Evolutionary conservation across 92 coral and sea anemone species (phyloP), one percentile per base, ranked within the genome.

Genomic region (Siderastrea siderea): DNA sequence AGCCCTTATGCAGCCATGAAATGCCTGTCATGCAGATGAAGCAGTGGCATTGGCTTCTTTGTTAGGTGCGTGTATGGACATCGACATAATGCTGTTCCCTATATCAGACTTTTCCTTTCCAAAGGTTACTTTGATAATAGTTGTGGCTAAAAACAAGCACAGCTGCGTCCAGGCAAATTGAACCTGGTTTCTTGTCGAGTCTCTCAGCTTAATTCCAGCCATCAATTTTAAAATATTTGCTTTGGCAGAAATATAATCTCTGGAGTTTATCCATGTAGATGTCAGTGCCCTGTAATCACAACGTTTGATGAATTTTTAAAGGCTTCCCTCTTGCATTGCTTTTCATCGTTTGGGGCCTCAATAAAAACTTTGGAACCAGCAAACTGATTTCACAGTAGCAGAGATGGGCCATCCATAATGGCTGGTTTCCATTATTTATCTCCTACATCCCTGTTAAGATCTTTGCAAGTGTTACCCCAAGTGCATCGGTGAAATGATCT

Each of bases 121-220:
- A 52, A 74, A 74, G 53, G 79, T 74, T 7, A 64, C 6, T 52
- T 38, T 54, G 3, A 74, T 47, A 7, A 74, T 64, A 54, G 79
- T 74, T 17, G 5, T 3, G 47, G 64, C 79, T 52, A 74, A 74
- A 13, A 51, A 74, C 64, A 74, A 2, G n/a, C 79, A 74, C n/a
- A 54, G 64, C 48, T 55, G 47, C 1, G 3, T 16, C 63, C 79
- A 52, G 5, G 79, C 43, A 48, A 6, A n/a, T 16, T 72, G 77
- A 48, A 6, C 12, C 3, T 10, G 6, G 44, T 47, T 72, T 5
- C 10, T 51, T 58, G 60, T 19, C 4, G 26, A n/a, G 47, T 51
- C 79, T 74, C 50, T 53, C 8, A 74, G 79, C 16, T 74, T 74
- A 64, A 5, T 74, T 7, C 79, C 79, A 74, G 79, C 79, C 52